Evolutionary conservation across 2,888 invertebrate genomes (phyloP), one percentile per base, ranked within the genome.

Genomic region (Chironomus tentans): DNA sequence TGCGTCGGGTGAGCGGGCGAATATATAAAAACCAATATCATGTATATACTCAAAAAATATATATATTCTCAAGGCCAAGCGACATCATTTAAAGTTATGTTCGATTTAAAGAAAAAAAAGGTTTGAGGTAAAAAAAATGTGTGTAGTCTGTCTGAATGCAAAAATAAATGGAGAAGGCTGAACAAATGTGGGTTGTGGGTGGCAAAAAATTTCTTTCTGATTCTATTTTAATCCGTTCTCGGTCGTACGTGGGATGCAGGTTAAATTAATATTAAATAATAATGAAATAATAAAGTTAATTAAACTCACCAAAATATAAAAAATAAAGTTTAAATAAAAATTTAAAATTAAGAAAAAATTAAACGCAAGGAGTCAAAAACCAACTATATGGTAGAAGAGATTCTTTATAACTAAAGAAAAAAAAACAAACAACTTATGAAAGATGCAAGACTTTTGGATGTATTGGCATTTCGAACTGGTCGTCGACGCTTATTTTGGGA

Each of bases 261-360:
- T 38, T 28, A 7, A 13, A 50, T 50, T n/a, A 62, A 21, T 22
- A 22, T 18, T 21, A 62, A 21, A 65, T 24, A 6, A 21, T 12
- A 65, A 65, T 22, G 13, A 62, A 65, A 65, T 65, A 65, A 18
- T 62, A 62, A 62, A 68, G n/a, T 68, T 15, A 38, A 38, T 47
- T 68, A 71, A 47, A 71, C 71, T 71, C 56, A 71, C 71, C 71
- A 47, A 71, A 47, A 18, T 50, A 71, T 56, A 56, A 71, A 48
- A 56, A 70, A 71, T 18, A 47, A 71, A 71, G 12, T 71, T 56
- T 2, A 56, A 56, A 15, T 15, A 18, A 56, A 15, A 56, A 56
- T 56, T 56, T 56, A 18, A 56, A 18, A 56, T 15, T 18, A 56
- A 56, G n/a, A 28, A 24, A 21, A 65, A 65, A 18, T 2, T 15